A percentile compares a stretch with the other conserved stretches of the same genome.
phyloP scores from a whole-genome alignment of 2,113 vertebrate genomes.

The Ploceus nigricollis region DNA sequence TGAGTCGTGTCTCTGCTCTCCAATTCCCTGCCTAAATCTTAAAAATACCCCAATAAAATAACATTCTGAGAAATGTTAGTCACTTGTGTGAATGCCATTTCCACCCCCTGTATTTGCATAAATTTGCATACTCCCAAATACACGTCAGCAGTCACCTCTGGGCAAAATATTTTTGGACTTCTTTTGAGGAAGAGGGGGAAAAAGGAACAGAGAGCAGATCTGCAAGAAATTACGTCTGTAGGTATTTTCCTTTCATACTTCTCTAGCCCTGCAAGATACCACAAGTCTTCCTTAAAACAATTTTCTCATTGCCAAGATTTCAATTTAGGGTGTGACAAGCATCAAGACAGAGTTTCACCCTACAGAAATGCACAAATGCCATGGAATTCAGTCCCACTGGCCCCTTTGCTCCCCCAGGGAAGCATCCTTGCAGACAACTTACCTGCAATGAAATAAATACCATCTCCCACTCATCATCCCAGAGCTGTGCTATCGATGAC shows the following conservation, averaged over 20 bases:
- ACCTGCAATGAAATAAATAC: conserved; percentile 90
- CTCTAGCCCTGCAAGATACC: background rate
- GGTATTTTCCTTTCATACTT: background rate
- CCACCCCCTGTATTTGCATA: background rate
- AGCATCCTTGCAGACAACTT: background rate
- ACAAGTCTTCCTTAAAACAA: background rate
- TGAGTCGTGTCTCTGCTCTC: background rate
- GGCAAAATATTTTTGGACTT: background rate
- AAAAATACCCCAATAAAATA: background rate
- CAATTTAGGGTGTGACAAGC: background rate
- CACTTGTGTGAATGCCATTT: background rate
- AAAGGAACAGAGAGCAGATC: background rate
- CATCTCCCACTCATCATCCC: conserved; percentile 91
- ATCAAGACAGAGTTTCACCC: background rate
- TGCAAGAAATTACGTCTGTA: background rate
- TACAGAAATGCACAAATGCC: background rate
- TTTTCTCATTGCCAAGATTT: background rate
- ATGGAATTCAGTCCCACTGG: background rate
- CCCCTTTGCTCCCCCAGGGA: background rate
- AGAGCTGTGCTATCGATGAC: conserved; percentile 86
- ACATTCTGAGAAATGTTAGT: background rate
- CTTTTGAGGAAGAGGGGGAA: background rate
- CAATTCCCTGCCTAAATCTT: background rate
- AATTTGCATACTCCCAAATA: background rate
- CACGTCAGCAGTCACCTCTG: background rate